Conservation (phyloP, 2,113 vertebrate species). For the Tapirus terrestris region DNA sequence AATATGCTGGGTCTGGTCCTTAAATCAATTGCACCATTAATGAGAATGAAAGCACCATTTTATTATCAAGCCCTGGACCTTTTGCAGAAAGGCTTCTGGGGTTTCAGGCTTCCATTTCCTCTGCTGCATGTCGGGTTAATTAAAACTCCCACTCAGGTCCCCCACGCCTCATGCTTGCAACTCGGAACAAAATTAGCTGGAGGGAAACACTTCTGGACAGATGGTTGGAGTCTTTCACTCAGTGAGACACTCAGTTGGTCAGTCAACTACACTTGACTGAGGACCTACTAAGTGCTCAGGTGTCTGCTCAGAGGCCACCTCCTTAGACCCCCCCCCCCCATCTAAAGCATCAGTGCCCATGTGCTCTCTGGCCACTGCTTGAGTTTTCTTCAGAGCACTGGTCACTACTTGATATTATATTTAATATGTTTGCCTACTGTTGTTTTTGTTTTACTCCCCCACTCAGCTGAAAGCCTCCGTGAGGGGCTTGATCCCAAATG, state of each 20-base stretch:
- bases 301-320: not conserved
- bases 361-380: not conserved
- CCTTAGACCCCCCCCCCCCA: not conserved
- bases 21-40: conserved; percentile 76
- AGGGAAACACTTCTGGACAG: not conserved
- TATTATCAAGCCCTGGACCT: conserved; percentile 61
- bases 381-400: not conserved
- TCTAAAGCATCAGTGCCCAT: accelerated
- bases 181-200: not conserved
- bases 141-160: conserved; percentile 1
- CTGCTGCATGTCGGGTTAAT: conserved; percentile 40
- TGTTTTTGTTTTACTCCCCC: not conserved
- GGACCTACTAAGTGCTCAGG: not conserved
- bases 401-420: not conserved
- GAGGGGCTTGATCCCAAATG: not conserved
- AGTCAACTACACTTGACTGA: not conserved
- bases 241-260: not conserved
- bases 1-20: conserved; percentile 58
- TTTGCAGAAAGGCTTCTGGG: conserved; percentile 67
- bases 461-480: not conserved
- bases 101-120: not conserved
- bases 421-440: not conserved
- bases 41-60: conserved; percentile 72
- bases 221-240: not conserved
- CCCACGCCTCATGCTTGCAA: not conserved